Evolutionary conservation across 2,113 vertebrate species (phyloP).

Genomic region (Syngnathus floridae): DNA sequence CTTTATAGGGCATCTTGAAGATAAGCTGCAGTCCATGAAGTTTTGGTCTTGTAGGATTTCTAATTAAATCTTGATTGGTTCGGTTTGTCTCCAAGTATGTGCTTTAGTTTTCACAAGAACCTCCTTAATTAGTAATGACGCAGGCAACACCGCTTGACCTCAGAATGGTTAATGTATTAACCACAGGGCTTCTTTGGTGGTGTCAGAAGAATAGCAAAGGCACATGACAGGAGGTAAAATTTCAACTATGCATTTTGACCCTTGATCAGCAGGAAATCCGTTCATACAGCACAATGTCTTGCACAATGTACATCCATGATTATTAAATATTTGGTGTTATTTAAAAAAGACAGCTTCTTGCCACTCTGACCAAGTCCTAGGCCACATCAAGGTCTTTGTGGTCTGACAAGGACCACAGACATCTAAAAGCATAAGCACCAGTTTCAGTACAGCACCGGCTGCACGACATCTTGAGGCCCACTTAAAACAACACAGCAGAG

Average conservation of each 20-base stretch:
- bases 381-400: neutral
- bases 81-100: neutral
- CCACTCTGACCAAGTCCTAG: neutral
- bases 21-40: neutral
- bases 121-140: neutral
- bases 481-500: constrained; percentile 1
- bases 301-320: neutral
- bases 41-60: neutral
- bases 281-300: neutral
- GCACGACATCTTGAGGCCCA: neutral
- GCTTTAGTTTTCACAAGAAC: neutral
- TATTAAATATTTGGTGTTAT: neutral
- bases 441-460: neutral
- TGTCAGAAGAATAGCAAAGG: constrained; percentile 6
- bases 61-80: neutral
- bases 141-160: neutral
- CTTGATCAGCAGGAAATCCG: neutral
- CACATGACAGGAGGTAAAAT: constrained; percentile 25
- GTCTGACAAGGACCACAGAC: neutral
- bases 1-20: neutral
- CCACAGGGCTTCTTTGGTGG: constrained; percentile 1
- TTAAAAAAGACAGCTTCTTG: neutral
- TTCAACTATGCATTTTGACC: constrained; percentile 9
- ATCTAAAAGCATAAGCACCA: neutral
- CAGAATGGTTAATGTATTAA: constrained; percentile 18